A percentile compares a stretch with the other conserved stretches of the same genome.
These are phyloP conservation scores for Anoplolepis gracilipes DNA, from an alignment of 1,140 invertebrate species.

Conservation along the genomic window DNA sequence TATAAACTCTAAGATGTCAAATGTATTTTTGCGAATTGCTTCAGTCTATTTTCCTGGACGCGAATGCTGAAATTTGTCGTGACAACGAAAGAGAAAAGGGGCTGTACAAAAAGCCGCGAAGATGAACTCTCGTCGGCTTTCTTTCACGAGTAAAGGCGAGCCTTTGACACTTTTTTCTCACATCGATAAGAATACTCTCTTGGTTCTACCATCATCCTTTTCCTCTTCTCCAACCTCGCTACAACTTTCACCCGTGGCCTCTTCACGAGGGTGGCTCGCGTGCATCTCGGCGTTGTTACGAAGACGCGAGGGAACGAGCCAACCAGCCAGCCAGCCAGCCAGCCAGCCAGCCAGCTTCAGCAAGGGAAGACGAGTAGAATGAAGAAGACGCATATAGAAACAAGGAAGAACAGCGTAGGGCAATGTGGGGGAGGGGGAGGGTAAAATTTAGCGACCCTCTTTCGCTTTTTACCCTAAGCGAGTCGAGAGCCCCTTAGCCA, in stretches of 20 bases:
- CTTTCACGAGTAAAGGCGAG: slow-evolving; percentile 11
- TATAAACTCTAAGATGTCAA: no score
- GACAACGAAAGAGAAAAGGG: neutral
- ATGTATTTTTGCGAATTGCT: slow-evolving; percentile 7
- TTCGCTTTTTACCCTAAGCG: slow-evolving; percentile 84
- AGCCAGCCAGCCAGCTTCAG: slow-evolving; percentile 59
- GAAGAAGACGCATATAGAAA: slow-evolving; percentile 54
- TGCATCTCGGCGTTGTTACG: slow-evolving; percentile 78
- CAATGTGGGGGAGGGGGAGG: slow-evolving; percentile 50
- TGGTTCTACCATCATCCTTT: slow-evolving; percentile 30
- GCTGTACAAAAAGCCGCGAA: neutral
- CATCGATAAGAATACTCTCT: slow-evolving; percentile 61
- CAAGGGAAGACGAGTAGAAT: slow-evolving; percentile 53
- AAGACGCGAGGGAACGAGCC: slow-evolving; percentile 67
- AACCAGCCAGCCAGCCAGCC: slow-evolving; percentile 59
- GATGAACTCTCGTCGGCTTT: slow-evolving; percentile 40
- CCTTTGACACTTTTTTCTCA: slow-evolving; percentile 63
- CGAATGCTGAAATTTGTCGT: slow-evolving; percentile 34
- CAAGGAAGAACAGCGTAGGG: slow-evolving; percentile 48
- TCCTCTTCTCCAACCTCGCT: neutral
- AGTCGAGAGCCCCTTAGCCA: slow-evolving; percentile 85
- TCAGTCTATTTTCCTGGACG: neutral
- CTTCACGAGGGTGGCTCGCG: slow-evolving; percentile 62
- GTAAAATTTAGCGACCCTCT: slow-evolving; percentile 82
- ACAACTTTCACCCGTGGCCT: slow-evolving; percentile 44